phyloP scores from a whole-genome alignment of 1,140 invertebrate genomes.

The Drosophila chauvacae region DNA sequence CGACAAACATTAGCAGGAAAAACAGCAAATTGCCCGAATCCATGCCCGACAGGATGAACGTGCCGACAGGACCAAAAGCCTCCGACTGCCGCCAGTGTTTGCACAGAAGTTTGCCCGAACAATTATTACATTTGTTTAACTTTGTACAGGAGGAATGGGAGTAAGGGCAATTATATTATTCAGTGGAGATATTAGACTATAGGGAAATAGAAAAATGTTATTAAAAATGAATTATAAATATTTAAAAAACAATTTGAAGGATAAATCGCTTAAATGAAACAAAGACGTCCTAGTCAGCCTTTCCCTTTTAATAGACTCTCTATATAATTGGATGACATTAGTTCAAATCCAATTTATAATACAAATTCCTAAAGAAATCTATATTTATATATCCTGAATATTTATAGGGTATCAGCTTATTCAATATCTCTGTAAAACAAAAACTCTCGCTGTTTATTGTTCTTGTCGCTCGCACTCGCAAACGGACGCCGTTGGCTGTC shows the following conservation, averaged over 20 bases:
- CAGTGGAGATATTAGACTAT: background rate
- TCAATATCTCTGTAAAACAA: rapidly evolving
- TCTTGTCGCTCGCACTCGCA: constrained; percentile 44
- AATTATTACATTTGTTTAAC: constrained; percentile 83
- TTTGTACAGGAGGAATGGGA: constrained; percentile 37
- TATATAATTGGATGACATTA: too few species aligned
- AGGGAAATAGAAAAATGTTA: background rate
- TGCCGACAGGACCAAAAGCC: constrained; percentile 46
- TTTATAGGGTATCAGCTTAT: constrained; percentile 2
- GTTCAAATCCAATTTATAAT: too few species aligned
- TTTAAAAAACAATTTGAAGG: background rate
- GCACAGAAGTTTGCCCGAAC: constrained; percentile 76
- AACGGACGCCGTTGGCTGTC: constrained; percentile 32
- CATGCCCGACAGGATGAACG: constrained; percentile 45
- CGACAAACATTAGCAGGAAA: constrained; percentile 60
- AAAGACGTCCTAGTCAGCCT: background rate
- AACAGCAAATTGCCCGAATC: constrained; percentile 79
- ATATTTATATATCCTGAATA: background rate
- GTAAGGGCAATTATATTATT: constrained; percentile 52
- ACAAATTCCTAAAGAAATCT: background rate
- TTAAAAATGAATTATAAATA: background rate
- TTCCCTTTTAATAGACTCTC: background rate
- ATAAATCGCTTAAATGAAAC: background rate
- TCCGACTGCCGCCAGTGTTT: constrained; percentile 61
- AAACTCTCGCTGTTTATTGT: constrained; percentile 46